phyloP scores from a whole-genome alignment of 2,797 vertebrate genomes.

The Muscicapa striata region DNA sequence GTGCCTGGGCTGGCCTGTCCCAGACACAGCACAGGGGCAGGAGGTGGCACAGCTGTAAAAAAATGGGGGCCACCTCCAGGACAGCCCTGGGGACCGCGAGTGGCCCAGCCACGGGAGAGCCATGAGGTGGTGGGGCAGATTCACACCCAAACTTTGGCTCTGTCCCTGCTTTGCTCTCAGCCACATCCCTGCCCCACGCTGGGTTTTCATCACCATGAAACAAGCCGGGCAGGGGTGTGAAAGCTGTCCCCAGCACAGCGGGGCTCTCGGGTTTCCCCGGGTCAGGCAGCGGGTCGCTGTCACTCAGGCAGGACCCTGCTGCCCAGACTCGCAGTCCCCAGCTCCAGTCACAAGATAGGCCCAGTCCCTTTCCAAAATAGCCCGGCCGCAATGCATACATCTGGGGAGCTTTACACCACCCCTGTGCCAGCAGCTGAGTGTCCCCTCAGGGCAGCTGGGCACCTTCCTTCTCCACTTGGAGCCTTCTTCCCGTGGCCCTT shows the following conservation, averaged over 20 bases:
- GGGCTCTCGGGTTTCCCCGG: constrained; percentile 44
- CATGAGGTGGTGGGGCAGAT: fast-evolving
- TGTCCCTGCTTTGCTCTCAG: neutral
- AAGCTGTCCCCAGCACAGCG: neutral
- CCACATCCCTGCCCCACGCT: neutral
- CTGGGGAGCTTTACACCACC: constrained; percentile 18
- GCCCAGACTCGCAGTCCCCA: constrained; percentile 55
- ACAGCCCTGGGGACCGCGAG: fast-evolving
- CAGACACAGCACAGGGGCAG: fast-evolving
- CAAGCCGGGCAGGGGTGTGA: neutral
- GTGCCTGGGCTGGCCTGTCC: neutral
- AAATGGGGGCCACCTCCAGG: neutral
- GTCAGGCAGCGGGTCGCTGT: constrained; percentile 31
- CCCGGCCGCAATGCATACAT: neutral
- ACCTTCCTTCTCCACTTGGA: neutral
- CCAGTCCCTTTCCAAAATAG: constrained; percentile 57
- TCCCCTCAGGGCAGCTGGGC: neutral
- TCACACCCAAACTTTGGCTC: neutral
- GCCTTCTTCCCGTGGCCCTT: neutral
- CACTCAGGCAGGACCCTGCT: constrained; percentile 40
- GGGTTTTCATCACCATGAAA: neutral
- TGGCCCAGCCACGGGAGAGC: neutral
- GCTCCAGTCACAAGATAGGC: constrained; percentile 43
- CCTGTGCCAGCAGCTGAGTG: constrained; percentile 12
- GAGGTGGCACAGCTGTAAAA: neutral